Conservation (phyloP, 1,140 invertebrate genomes). For the Tetramorium parvispinum region DNA sequence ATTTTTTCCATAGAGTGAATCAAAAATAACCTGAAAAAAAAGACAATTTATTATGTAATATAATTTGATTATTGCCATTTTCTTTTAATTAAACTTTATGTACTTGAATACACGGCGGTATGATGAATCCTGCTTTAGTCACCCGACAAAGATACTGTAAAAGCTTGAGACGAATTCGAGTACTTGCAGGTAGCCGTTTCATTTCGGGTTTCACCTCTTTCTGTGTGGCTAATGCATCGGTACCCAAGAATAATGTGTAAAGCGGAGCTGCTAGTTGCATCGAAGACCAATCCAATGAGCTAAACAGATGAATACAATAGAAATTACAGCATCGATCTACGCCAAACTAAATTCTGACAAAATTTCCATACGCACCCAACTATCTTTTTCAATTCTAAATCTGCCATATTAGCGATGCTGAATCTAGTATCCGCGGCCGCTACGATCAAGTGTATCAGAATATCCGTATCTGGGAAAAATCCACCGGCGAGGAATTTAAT, state of each 20-base stretch:
- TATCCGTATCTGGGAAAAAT: constrained; percentile 91
- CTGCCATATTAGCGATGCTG: constrained; percentile 92
- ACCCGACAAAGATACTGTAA: constrained; percentile 94
- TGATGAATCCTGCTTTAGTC: constrained; percentile 91
- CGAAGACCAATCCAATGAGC: constrained; percentile 90
- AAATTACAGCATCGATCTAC: constrained; percentile 1
- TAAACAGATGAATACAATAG: constrained; percentile 34
- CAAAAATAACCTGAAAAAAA: constrained; percentile 91
- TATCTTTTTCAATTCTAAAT: constrained; percentile 91
- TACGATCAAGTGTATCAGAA: constrained; percentile 92
- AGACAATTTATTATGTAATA: constrained; percentile 26
- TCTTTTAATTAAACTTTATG: constrained; percentile 29
- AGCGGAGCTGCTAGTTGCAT: constrained; percentile 89
- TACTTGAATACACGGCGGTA: constrained; percentile 93
- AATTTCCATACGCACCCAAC: constrained; percentile 86
- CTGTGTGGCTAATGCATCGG: constrained; percentile 87
- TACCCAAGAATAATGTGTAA: constrained; percentile 92
- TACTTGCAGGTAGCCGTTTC: constrained; percentile 91
- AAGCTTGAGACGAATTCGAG: constrained; percentile 93
- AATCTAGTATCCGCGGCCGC: constrained; percentile 95
- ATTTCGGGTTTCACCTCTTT: constrained; percentile 87
- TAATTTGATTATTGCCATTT: background rate
- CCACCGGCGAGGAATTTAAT: constrained; percentile 93
- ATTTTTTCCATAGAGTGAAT: constrained; percentile 93
- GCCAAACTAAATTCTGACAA: background rate